Conservation (phyloP, 1,140 invertebrate genomes). For the Polyergus mexicanus region DNA sequence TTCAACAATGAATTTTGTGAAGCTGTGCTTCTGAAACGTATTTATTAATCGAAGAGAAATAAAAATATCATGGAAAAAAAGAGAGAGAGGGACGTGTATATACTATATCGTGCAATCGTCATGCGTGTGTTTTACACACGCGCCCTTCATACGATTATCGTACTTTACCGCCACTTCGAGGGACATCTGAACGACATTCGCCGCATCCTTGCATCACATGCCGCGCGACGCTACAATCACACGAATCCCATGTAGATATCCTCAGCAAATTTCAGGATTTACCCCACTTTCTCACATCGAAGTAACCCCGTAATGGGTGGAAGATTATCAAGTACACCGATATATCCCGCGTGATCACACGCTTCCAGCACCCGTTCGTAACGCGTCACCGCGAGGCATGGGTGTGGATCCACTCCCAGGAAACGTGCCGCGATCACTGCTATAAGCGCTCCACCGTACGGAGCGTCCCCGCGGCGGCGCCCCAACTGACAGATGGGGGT, state of each 20-base stretch:
- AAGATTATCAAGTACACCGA: not conserved
- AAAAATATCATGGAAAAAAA: not conserved
- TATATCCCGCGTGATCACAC: constrained; percentile 17
- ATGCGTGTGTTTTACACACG: not conserved
- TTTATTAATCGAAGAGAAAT: not conserved
- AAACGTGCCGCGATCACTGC: constrained; percentile 51
- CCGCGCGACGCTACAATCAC: not conserved
- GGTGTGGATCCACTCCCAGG: constrained; percentile 58
- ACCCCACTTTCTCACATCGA: not conserved
- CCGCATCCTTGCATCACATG: not conserved
- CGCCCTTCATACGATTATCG: not conserved
- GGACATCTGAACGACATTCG: constrained; percentile 6
- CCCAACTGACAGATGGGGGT: constrained; percentile 48
- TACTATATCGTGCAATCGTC: not conserved
- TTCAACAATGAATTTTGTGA: too few species aligned
- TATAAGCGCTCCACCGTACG: not conserved
- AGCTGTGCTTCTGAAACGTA: too few species aligned
- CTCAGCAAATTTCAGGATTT: not conserved
- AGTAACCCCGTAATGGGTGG: too few species aligned
- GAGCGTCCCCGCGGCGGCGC: constrained; percentile 54
- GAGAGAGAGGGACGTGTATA: not conserved
- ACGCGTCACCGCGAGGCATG: constrained; percentile 37
- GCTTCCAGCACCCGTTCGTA: constrained; percentile 15
- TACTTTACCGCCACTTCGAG: constrained; percentile 33
- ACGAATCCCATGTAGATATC: not conserved